Evolutionary conservation across 2,113 vertebrate species (phyloP).

Genomic region (Tilapia sparmanii): DNA sequence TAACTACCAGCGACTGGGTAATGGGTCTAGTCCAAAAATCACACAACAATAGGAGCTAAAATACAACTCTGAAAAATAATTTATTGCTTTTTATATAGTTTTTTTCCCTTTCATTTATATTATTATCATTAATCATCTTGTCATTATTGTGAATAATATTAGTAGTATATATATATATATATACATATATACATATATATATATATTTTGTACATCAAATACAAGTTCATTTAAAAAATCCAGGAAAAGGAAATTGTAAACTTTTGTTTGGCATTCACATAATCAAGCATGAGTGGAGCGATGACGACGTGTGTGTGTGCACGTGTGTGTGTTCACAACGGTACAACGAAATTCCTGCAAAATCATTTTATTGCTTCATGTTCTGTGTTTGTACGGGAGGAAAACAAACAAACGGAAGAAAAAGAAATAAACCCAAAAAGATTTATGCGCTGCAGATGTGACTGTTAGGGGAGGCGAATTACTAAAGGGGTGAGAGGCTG

Average conservation of each 20-base stretch:
- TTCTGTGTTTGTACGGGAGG: constrained; percentile 77
- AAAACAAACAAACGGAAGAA: constrained; percentile 11
- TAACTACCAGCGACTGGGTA: constrained; percentile 83
- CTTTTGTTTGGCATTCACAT: constrained; percentile 99
- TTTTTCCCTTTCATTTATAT: constrained; percentile 61
- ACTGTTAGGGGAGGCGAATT: constrained; percentile 24
- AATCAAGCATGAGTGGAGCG: constrained; percentile 80
- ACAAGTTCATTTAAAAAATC: constrained; percentile 88
- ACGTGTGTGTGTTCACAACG: constrained; percentile 69
- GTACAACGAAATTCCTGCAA: constrained; percentile 80
- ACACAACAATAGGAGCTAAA: constrained; percentile 96
- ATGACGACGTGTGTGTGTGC: constrained; percentile 73
- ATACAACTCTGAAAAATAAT: constrained; percentile 99
- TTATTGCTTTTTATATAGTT: constrained; percentile 94
- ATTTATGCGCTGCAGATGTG: constrained; percentile 45
- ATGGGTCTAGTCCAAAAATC: constrained; percentile 87
- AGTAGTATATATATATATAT: constrained; percentile 13
- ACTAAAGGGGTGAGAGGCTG: constrained; percentile 26
- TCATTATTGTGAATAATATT: constrained; percentile 71
- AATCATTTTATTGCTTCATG: constrained; percentile 97
- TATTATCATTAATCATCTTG: constrained; percentile 64
- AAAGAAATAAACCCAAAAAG: not conserved
- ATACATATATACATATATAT: not conserved
- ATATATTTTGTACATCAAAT: constrained; percentile 81
- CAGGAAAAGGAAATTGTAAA: constrained; percentile 91